Evolutionary conservation across 2,113 vertebrate species (phyloP).

Genomic region (zebrafish (Danio rerio)): GRCz12tu NC_133195.1:34581501-34582000

Average conservation of each 20-base stretch:
- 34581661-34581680: no score
- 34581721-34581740: no score
- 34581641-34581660: no score
- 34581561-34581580: no score
- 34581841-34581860: not conserved
- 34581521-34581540: conserved; percentile 35
- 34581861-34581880: not conserved
- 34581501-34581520: conserved; percentile 84
- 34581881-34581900: not conserved
- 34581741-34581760: no score
- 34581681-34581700: no score
- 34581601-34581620: no score
- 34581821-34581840: not conserved
- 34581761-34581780: not conserved
- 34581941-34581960: not conserved
- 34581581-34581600: no score
- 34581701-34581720: no score
- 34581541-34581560: not conserved
- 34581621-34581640: no score
- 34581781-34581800: not conserved
- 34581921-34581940: not conserved
- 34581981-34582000: not conserved
- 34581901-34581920: not conserved
- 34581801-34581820: conserved; percentile 2
- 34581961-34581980: not conserved